Base-by-base conservation (phyloP, 2,797 vertebrate species). In the Syndactyla subalaris region DNA sequence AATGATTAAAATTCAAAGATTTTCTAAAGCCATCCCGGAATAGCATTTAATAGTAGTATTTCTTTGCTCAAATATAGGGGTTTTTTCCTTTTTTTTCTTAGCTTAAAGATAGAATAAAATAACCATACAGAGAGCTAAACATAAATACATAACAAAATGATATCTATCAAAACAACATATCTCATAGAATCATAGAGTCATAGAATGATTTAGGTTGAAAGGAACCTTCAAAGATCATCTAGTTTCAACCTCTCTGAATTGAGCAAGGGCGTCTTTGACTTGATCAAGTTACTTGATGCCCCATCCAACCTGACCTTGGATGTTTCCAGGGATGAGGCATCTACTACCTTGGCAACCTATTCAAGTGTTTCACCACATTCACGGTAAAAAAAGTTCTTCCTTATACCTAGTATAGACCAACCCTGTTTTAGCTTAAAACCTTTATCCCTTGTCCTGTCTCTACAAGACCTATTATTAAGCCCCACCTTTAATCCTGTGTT, bases 1-100 rank as follows among this genome's bases (percentile, higher is more conserved):
- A 84, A 93, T 89, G 89, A 93, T 94, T 95, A 79, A 93, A 94
- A 92, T 59, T 27, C 39, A 75, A 92, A 87, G 82, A 88, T 95
- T 93, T 82, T 75, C 49, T 81, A 74, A 92, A 90, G 18, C 3
- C 39, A 70, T 85, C 29, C n/a, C 88, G 30, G 58, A 95, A 87
- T 23, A 85, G 8, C 49, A 72, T 68, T 93, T 94, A 80, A 61
- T 36, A 91, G 7, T 9, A 51, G 71, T 36, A 29, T 89, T 79
- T 51, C 34, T 92, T 83, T 61, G 9, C 63, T 84, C 36, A 58
- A 80, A 91, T 9, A 54, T 57, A 34, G 2, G 39, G 8, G 7
- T 36, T 38, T 4, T 14, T 52, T 66, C 7, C 10, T 66, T 76
- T 26, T 55, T 66, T 62, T 55, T 39, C 20, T 58, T 89, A 46